Conservation (phyloP, 2,113 vertebrate species). For the Poeciliopsis turrubarensis region DNA sequence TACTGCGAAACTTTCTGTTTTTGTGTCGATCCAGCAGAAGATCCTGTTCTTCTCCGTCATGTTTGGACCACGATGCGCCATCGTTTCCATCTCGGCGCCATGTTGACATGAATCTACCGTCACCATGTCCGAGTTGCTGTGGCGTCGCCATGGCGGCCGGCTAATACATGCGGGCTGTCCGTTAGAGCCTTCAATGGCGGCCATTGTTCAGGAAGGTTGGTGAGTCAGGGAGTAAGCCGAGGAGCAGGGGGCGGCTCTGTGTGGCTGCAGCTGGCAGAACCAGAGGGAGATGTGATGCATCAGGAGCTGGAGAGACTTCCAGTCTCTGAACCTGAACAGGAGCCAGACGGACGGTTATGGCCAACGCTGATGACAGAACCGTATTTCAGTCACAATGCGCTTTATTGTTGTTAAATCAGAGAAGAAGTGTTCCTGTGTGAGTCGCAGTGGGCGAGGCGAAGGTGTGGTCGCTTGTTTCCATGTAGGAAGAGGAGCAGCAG, state of each 20-base stretch:
- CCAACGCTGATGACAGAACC: conserved; percentile 3
- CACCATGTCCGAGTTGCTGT: conserved; percentile 64
- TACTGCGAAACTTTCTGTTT: too few relatives aligned
- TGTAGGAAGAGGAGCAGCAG: background rate
- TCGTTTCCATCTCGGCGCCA: conserved; percentile 32
- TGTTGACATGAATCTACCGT: conserved; percentile 42
- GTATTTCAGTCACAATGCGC: too few relatives aligned
- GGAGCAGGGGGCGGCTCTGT: conserved; percentile 8
- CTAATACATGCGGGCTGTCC: conserved; percentile 73
- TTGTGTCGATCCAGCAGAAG: too few relatives aligned
- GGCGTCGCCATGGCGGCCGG: conserved; percentile 67
- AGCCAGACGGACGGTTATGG: conserved; percentile 37
- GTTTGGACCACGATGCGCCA: conserved; percentile 15
- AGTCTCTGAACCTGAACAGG: conserved; percentile 9
- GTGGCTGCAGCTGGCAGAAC: conserved; percentile 62
- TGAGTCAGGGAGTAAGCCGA: conserved; percentile 65
- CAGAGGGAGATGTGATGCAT: conserved; percentile 70
- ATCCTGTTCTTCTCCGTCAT: background rate
- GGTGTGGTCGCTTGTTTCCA: conserved; percentile 4
- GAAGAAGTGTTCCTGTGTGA: background rate
- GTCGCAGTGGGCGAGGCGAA: conserved; percentile 23
- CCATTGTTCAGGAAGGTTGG: conserved; percentile 72
- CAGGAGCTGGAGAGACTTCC: conserved; percentile 61
- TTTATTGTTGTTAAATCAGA: background rate
- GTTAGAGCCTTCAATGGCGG: conserved; percentile 74